Percentiles rank a stretch among this genome's conserved stretches.
Evolutionary conservation across 2,797 vertebrate genomes (phyloP).

Genomic region (Coranthus polyacanthus): DNA sequence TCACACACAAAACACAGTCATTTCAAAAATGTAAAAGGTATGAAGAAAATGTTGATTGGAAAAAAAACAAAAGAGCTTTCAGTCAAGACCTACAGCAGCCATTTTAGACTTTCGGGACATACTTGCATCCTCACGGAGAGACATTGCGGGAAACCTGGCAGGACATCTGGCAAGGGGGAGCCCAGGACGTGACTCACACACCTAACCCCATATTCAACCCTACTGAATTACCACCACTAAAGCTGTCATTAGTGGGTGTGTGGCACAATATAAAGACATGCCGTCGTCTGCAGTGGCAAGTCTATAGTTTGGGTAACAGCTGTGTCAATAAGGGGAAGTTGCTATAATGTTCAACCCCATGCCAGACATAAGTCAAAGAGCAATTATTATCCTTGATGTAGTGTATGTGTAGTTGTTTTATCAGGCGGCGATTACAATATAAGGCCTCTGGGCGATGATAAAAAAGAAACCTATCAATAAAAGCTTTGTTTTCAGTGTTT

Average conservation of each 20-base stretch:
- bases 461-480: conserved; percentile 46
- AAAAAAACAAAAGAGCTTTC: conserved; percentile 11
- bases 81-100: conserved; percentile 38
- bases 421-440: conserved; percentile 61
- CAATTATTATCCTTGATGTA: conserved; percentile 76
- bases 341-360: conserved; percentile 68
- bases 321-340: conserved; percentile 82
- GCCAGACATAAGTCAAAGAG: conserved; percentile 72
- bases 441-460: conserved; percentile 38
- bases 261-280: conserved; percentile 78
- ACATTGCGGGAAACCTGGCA: conserved; percentile 67
- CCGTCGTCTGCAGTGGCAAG: conserved; percentile 70
- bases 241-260: conserved; percentile 84
- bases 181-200: conserved; percentile 76
- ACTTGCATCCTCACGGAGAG: conserved; percentile 44
- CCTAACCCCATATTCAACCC: conserved; percentile 79
- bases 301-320: conserved; percentile 81
- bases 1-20: too few species aligned
- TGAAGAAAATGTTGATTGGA: background rate
- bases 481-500: conserved; percentile 39
- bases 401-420: conserved; percentile 82
- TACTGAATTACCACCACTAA: conserved; percentile 80
- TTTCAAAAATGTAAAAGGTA: conserved; percentile 15
- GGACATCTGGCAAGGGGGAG: conserved; percentile 77
- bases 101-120: conserved; percentile 63